Percentiles rank a stretch among this genome's conserved stretches.
Conservation (phyloP, 2,113 vertebrate genomes). For the Caranx melampygus region DNA sequence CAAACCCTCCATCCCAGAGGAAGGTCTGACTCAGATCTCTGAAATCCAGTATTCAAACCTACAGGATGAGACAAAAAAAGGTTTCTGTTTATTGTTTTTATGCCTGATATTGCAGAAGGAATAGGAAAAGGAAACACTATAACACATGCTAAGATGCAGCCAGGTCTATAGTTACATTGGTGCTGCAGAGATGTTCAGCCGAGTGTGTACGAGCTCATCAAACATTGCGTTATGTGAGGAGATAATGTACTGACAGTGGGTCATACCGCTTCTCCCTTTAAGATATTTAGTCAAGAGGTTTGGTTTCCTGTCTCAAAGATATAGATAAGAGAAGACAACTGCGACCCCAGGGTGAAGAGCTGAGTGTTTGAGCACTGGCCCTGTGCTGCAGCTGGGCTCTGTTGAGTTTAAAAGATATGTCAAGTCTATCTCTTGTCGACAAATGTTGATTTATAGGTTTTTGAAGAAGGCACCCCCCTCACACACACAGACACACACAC, state of each 20-base stretch:
- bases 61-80: background rate
- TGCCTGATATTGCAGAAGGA: background rate
- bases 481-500: too few relatives aligned
- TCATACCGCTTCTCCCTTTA: background rate
- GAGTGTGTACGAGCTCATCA: background rate
- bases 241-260: background rate
- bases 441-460: background rate
- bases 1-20: conserved; percentile 17
- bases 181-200: background rate
- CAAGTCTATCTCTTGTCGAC: background rate
- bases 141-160: background rate
- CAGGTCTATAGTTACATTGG: too few relatives aligned
- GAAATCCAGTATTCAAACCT: conserved; percentile 24
- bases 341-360: background rate
- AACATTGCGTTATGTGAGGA: background rate
- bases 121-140: background rate
- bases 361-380: background rate
- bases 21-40: conserved; percentile 36
- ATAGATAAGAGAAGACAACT: conserved; percentile 20
- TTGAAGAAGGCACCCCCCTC: conserved; percentile 20
- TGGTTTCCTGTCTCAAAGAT: background rate
- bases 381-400: conserved; percentile 29
- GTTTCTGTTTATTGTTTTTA: background rate
- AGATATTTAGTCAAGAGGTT: background rate
- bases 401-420: conserved; percentile 8